Evolutionary conservation across 1,140 invertebrate species (phyloP).

Genomic region (Leptestheria dahalacensis): DNA sequence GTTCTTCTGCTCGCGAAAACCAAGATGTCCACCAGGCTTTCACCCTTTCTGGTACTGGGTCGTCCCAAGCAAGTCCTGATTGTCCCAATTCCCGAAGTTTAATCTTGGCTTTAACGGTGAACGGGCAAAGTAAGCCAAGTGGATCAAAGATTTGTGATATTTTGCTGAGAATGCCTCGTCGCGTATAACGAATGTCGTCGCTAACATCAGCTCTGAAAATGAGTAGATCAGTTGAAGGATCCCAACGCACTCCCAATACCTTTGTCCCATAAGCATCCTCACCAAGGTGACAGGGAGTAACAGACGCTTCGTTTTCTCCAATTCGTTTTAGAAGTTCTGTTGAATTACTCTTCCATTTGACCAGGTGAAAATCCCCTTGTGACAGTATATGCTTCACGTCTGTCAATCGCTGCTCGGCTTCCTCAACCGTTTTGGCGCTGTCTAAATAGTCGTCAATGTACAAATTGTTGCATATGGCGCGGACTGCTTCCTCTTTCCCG

Average conservation of each 20-base stretch:
- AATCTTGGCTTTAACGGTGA: constrained; percentile 27
- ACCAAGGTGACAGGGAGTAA: too few relatives aligned
- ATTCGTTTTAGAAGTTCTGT: neutral
- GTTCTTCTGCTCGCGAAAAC: neutral
- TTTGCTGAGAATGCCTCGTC: neutral
- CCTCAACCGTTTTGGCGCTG: constrained; percentile 1
- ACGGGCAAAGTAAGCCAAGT: constrained; percentile 27
- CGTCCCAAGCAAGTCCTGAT: constrained; percentile 29
- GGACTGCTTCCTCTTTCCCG: neutral
- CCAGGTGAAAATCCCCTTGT: constrained; percentile 5
- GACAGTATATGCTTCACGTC: neutral
- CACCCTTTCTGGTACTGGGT: constrained; percentile 21
- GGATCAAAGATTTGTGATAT: constrained; percentile 30
- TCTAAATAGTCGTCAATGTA: constrained; percentile 19
- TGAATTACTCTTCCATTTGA: neutral
- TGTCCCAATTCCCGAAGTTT: constrained; percentile 30
- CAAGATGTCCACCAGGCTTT: neutral
- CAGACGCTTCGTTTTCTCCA: too few relatives aligned
- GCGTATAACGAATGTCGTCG: neutral
- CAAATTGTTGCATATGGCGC: neutral
- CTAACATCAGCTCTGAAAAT: neutral
- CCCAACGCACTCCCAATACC: neutral
- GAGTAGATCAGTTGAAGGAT: neutral
- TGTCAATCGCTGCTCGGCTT: neutral
- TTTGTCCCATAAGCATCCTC: neutral